Base-by-base conservation (phyloP, 2,797 vertebrate genomes). In the Manis javanica region DNA sequence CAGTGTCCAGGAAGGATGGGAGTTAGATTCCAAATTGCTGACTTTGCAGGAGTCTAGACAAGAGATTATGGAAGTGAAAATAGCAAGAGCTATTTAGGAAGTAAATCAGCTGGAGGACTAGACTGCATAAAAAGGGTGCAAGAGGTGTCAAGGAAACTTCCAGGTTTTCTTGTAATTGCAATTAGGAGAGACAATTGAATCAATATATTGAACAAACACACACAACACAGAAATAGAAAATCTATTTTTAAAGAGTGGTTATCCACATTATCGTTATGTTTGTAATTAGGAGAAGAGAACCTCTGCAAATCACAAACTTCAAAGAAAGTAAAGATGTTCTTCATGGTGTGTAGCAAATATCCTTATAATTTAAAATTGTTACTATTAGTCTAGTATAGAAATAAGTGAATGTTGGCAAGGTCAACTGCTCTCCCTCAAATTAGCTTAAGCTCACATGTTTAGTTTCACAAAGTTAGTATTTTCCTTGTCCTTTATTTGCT, bases 331-430 rank as follows among this genome's bases (percentile, higher is more conserved):
- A 84, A 81, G 4, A 7, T 93, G 10, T 81, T 84, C 57, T 96
- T 46, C 14, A 23, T 29, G 16, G 0, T 82, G 29, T 1, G 55
- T 34, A 94, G 42, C 14, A 92, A 79, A 74, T 91, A 72, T 8
- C 94, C 3, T 87, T 7, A 13, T 78, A 37, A 83, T 92, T 96
- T 87, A 87, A 71, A 86, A 84, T 86, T 53, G 0, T 78, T 90
- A 82, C 42, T 84, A 34, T 64, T 57, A 64, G 4, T 77, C 8
- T 72, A 64, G 37, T n/a, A 16, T 7, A 42, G 55, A 90, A 37
- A 92, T 26, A 39, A 57, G 15, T 29, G 15, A 75, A 63, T 78
- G 59, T n/a, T 75, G 55, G 31, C 19, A 8, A 51, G 63, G 0
- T 66, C 46, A 87, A 92, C 61, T n/a, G 15, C 5, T 66, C 21